Conservation (phyloP, 2,113 vertebrate species). For the Petroica traversi region DNA sequence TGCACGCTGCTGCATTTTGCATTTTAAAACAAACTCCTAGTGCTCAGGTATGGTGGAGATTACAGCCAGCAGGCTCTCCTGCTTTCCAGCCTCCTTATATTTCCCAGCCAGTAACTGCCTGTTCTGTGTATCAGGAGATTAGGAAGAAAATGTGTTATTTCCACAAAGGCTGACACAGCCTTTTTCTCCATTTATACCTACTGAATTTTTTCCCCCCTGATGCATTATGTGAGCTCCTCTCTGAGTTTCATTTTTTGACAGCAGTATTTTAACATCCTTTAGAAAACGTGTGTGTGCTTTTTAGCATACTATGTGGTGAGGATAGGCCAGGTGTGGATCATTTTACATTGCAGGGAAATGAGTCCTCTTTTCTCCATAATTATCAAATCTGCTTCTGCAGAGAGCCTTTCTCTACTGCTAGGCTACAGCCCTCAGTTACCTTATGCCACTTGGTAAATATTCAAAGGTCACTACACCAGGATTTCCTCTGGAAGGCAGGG, state of each 20-base stretch:
- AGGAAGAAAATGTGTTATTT: conserved; percentile 8
- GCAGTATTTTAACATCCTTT: conserved; percentile 1
- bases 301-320: background rate
- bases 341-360: background rate
- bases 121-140: background rate
- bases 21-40: background rate
- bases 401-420: background rate
- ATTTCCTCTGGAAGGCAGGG: background rate
- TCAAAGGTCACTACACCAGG: background rate
- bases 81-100: background rate
- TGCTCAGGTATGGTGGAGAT: background rate
- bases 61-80: background rate
- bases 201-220: background rate
- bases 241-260: conserved; percentile 1
- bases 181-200: background rate
- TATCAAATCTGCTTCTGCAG: background rate
- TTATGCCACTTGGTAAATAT: background rate
- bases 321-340: conserved; percentile 15
- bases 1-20: background rate
- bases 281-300: conserved; percentile 18
- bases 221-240: background rate
- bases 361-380: background rate
- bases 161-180: background rate
- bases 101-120: background rate
- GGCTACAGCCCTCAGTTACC: background rate